These are phyloP conservation scores for Rhabdornis inornatus DNA, from an alignment of 2,113 vertebrate genomes.

Conservation along the genomic window DNA sequence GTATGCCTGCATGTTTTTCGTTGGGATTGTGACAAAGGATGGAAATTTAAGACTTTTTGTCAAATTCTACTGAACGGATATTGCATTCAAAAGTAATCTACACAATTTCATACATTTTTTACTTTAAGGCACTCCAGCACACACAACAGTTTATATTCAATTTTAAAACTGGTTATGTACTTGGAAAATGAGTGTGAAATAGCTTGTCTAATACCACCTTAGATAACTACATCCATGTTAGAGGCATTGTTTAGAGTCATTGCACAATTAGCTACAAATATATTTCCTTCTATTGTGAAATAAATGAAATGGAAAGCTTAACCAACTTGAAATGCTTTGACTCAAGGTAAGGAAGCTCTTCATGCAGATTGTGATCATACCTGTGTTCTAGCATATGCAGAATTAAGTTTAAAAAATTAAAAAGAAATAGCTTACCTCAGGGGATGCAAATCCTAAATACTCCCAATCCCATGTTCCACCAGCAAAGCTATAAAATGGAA, in stretches of 20 bases:
- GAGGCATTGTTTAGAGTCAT: neutral
- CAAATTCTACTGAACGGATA: neutral
- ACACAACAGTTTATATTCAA: neutral
- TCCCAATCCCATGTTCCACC: conserved; percentile 99
- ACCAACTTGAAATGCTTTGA: conserved; percentile 23
- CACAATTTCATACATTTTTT: neutral
- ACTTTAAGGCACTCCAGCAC: neutral
- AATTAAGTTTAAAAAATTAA: conserved; percentile 8
- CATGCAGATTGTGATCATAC: conserved; percentile 55
- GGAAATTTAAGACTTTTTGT: neutral
- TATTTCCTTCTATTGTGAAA: conserved; percentile 67
- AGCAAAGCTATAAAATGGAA: conserved; percentile 86
- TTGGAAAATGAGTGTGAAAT: neutral
- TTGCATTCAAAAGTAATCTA: neutral
- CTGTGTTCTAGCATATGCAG: conserved; percentile 49
- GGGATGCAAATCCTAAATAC: conserved; percentile 97
- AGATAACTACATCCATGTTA: neutral
- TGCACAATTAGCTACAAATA: neutral
- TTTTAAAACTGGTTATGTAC: neutral
- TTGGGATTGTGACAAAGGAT: neutral
- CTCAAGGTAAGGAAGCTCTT: conserved; percentile 25
- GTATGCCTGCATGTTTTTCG: neutral
- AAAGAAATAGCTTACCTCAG: conserved; percentile 86
- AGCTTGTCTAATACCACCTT: neutral
- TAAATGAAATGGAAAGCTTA: conserved; percentile 41